Percentiles rank a stretch among this genome's conserved stretches.
Evolutionary conservation across 2,797 vertebrate genomes (phyloP).

Genomic region (Phataginus tricuspis): DNA sequence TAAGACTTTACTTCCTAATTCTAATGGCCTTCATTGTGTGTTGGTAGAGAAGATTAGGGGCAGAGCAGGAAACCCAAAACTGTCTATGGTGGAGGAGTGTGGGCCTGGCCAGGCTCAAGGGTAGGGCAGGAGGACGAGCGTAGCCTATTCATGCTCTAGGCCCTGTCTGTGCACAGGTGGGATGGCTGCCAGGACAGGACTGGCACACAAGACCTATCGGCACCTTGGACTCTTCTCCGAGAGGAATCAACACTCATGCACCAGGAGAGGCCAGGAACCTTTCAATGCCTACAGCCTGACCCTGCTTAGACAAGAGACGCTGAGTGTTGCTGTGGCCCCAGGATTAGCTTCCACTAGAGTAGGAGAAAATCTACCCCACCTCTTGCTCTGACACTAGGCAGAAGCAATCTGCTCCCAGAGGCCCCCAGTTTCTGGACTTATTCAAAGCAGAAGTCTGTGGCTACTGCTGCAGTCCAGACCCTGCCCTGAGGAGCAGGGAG

Average conservation of each 20-base stretch:
- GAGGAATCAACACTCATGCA: not conserved
- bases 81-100: not conserved
- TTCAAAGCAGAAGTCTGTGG: not conserved
- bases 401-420: not conserved
- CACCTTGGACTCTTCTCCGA: not conserved
- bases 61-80: not conserved
- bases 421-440: not conserved
- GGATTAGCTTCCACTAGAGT: not conserved
- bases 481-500: not conserved
- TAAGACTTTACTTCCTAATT: not conserved
- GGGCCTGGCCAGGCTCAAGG: not conserved
- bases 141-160: not conserved
- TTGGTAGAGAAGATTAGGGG: not conserved
- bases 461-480: not conserved
- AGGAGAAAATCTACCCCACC: not conserved
- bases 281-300: not conserved
- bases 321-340: not conserved
- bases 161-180: not conserved
- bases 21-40: not conserved
- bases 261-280: not conserved
- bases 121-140: not conserved
- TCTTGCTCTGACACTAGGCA: not conserved
- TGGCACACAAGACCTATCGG: not conserved
- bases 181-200: not conserved
- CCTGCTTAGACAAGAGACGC: not conserved